Evolutionary conservation across 2,888 invertebrate genomes (phyloP).

Genomic region (Megalurothrips usitatus): DNA sequence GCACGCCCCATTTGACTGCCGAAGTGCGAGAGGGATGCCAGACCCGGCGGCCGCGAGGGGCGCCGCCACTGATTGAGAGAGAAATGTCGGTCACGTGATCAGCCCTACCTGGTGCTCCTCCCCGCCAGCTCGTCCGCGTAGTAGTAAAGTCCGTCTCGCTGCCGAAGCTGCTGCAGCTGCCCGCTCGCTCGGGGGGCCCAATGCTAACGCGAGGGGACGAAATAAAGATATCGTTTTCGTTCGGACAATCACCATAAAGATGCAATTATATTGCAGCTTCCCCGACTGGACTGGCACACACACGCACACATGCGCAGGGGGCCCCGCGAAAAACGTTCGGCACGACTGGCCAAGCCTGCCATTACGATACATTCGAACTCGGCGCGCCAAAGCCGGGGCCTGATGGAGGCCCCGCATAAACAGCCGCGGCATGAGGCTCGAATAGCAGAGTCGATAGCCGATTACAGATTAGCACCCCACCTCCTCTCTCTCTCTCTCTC

Average conservation of each 20-base stretch:
- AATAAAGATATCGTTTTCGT: conserved; percentile 13
- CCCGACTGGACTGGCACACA: neutral
- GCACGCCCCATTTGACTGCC: no score
- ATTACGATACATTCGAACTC: neutral
- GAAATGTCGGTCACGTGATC: no score
- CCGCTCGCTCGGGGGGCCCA: neutral
- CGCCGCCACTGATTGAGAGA: no score
- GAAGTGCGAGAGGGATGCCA: no score
- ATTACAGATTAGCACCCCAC: neutral
- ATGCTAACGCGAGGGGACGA: neutral
- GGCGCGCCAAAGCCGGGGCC: no score
- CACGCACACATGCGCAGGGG: neutral
- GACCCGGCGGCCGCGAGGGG: no score
- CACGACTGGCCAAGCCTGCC: neutral
- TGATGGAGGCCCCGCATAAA: neutral
- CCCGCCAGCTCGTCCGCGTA: no score
- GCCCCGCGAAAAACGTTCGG: neutral
- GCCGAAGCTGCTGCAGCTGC: no score
- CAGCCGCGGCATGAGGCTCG: neutral
- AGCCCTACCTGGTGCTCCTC: no score
- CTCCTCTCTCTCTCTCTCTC: no score
- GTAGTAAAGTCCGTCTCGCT: no score
- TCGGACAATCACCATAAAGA: conserved; percentile 23
- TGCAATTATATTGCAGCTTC: conserved; percentile 25
- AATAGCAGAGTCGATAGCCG: conserved; percentile 6